phyloP scores from a whole-genome alignment of 2,797 vertebrate genomes.

The Amazonetta brasiliensis region DNA sequence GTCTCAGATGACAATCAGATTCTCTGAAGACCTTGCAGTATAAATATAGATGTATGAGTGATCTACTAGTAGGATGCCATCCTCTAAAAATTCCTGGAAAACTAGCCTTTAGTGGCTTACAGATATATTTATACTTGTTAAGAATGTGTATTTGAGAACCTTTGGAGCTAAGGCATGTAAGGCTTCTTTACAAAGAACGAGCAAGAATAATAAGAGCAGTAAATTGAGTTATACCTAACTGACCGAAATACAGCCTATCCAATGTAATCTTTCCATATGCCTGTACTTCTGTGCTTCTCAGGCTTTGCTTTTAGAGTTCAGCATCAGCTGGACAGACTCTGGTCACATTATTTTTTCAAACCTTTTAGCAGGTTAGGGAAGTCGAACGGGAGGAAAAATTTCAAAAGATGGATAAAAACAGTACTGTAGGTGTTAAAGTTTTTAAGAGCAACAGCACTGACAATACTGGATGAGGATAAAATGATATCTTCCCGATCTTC shows the following conservation, averaged over 20 bases:
- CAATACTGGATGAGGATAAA: background rate
- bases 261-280: background rate
- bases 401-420: conserved; percentile 43
- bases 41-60: background rate
- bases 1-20: background rate
- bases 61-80: background rate
- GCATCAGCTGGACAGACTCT: background rate
- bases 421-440: background rate
- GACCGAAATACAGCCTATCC: conserved; percentile 11
- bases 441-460: background rate
- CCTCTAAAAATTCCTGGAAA: background rate
- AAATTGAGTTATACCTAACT: background rate
- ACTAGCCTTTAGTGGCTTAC: background rate
- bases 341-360: conserved; percentile 52
- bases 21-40: background rate
- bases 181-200: background rate
- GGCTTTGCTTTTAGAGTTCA: conserved; percentile 55
- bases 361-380: conserved; percentile 10
- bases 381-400: conserved; percentile 17
- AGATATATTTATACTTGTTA: background rate
- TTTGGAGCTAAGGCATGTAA: background rate
- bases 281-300: conserved; percentile 20
- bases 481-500: conserved; percentile 24
- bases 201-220: background rate
- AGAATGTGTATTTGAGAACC: background rate